These are phyloP conservation scores for Adrianichthys oophorus DNA, from an alignment of 2,797 vertebrate species.

Conservation along the genomic window DNA sequence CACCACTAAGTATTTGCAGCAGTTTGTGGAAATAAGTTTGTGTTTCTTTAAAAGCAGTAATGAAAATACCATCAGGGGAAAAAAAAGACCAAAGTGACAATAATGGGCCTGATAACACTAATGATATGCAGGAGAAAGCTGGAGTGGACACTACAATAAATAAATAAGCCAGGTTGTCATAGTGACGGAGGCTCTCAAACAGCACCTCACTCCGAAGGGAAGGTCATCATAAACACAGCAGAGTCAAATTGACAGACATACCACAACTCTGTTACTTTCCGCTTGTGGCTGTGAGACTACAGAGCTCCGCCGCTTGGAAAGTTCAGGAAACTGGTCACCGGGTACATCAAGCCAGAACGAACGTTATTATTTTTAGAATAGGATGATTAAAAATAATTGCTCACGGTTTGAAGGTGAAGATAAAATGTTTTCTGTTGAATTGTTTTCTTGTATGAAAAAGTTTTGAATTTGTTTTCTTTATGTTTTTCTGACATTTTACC, in stretches of 20 bases:
- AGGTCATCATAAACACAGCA: slow-evolving; percentile 49
- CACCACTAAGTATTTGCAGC: no score
- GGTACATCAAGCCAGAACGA: neutral
- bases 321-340: slow-evolving; percentile 1
- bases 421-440: no score
- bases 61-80: no score
- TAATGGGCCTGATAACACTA: slow-evolving; percentile 31
- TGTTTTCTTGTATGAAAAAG: no score
- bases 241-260: slow-evolving; percentile 46
- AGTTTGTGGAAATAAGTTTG: no score
- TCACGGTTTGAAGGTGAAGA: neutral
- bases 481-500: no score
- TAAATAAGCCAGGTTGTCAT: slow-evolving; percentile 46
- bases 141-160: slow-evolving; percentile 48
- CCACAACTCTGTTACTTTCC: slow-evolving; percentile 20
- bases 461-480: no score
- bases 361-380: neutral
- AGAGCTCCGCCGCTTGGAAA: slow-evolving; percentile 14
- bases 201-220: slow-evolving; percentile 42
- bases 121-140: slow-evolving; percentile 48
- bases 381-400: neutral
- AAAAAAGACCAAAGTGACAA: no score
- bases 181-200: slow-evolving; percentile 49
- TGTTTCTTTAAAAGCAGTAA: no score
- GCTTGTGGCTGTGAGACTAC: slow-evolving; percentile 16